These are phyloP conservation scores for Drosophila paucipuncta DNA, from an alignment of 2,888 invertebrate genomes.

Conservation along the genomic window DNA sequence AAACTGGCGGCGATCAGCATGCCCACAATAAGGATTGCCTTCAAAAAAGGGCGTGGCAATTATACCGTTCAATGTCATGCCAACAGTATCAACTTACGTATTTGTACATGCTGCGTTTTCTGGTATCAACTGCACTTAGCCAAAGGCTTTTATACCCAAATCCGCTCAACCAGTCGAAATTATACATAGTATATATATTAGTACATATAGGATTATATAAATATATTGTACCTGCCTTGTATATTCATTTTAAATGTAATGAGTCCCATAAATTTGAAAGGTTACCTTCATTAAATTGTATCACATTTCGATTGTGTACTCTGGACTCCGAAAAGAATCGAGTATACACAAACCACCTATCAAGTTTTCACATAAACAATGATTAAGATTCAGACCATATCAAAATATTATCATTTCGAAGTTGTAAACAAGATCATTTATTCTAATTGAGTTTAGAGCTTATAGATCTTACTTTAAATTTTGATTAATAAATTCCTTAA, in stretches of 20 bases:
- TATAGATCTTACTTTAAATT: background rate
- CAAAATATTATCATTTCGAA: background rate
- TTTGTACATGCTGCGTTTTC: conserved; percentile 64
- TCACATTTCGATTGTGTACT: conserved; percentile 25
- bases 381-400: background rate
- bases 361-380: background rate
- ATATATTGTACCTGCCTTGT: conserved; percentile 6
- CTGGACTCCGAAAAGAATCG: background rate
- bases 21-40: conserved; percentile 55
- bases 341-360: background rate
- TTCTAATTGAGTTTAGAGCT: background rate
- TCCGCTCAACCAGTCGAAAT: conserved; percentile 34
- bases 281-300: conserved; percentile 34
- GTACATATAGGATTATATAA: conserved; percentile 5
- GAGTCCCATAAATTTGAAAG: conserved; percentile 54
- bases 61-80: background rate
- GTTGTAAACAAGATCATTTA: background rate
- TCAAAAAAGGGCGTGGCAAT: conserved; percentile 11
- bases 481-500: background rate
- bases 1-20: conserved; percentile 48
- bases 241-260: conserved; percentile 22
- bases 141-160: conserved; percentile 56
- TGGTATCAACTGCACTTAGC: conserved; percentile 27
- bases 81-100: conserved; percentile 59
- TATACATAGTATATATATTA: conserved; percentile 3